Evolutionary conservation across 2,888 invertebrate genomes (phyloP).

Genomic region (Macrosiphum euphorbiae): DNA sequence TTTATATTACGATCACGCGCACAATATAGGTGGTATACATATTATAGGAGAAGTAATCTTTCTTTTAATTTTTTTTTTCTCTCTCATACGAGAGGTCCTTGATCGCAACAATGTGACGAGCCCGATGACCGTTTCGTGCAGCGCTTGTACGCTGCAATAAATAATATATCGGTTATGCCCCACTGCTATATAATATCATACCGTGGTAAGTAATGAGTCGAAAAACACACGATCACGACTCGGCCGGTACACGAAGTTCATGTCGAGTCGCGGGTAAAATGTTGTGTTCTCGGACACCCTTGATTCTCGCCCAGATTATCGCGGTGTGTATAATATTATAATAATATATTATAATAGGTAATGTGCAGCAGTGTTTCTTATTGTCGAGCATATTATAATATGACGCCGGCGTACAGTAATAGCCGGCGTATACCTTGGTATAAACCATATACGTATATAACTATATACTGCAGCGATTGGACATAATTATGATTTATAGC

Average conservation of each 20-base stretch:
- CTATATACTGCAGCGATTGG: too few relatives aligned
- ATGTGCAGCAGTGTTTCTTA: neutral
- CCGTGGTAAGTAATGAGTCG: constrained; percentile 57
- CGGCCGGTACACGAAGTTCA: constrained; percentile 60
- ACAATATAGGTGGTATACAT: neutral
- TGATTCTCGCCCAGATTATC: constrained; percentile 52
- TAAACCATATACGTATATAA: neutral
- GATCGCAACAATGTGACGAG: constrained; percentile 62
- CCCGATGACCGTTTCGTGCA: constrained; percentile 60
- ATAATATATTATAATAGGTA: neutral
- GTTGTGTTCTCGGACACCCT: constrained; percentile 60
- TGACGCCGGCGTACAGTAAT: neutral
- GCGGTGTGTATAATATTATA: neutral
- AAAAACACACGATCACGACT: constrained; percentile 64
- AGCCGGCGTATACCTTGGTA: neutral
- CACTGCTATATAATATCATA: neutral
- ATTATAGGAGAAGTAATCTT: neutral
- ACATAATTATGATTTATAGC: too few relatives aligned
- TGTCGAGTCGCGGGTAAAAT: constrained; percentile 61
- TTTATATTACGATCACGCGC: constrained; percentile 13
- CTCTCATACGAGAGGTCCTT: constrained; percentile 23
- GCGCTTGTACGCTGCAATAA: constrained; percentile 42
- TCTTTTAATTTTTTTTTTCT: constrained; percentile 22
- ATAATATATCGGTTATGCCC: constrained; percentile 61
- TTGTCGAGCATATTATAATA: neutral